Evolutionary conservation across 2,113 vertebrate species (phyloP).

Genomic region (Eolophus roseicapilla): DNA sequence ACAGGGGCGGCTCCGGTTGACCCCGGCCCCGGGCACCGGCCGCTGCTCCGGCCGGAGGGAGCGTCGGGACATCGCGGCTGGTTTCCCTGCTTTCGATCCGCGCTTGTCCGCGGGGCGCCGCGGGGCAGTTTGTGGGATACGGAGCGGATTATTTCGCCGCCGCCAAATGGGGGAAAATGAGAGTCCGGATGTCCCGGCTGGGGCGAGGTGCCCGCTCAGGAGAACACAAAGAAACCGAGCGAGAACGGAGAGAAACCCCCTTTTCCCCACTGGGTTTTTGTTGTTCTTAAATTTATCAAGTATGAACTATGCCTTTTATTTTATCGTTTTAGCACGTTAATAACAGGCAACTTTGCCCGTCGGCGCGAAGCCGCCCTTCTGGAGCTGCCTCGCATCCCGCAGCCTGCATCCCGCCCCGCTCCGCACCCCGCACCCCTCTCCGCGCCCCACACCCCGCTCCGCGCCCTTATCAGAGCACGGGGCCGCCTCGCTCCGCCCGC

Average conservation of each 20-base stretch:
- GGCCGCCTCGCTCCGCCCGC: conserved; percentile 13
- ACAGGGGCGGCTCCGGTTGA: not conserved
- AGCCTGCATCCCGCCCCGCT: not conserved
- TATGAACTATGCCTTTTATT: not conserved
- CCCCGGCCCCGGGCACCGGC: not conserved
- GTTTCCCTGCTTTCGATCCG: not conserved
- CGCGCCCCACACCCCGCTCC: not conserved
- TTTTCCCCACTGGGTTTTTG: rapidly evolving
- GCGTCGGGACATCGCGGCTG: not conserved
- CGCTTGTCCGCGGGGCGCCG: not conserved
- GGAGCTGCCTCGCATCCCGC: not conserved
- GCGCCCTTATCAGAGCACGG: conserved; percentile 17
- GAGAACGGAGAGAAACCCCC: not conserved
- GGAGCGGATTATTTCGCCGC: not conserved
- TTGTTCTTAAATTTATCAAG: not conserved
- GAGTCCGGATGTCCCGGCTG: not conserved
- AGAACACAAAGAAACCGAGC: not conserved
- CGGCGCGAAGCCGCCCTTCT: not conserved
- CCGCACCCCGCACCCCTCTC: not conserved
- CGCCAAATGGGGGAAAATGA: not conserved
- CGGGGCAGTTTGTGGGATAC: not conserved
- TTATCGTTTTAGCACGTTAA: not conserved
- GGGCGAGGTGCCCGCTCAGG: not conserved
- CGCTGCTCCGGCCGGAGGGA: not conserved
- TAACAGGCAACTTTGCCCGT: not conserved